Percentiles rank a stretch among this genome's conserved stretches.
Evolutionary conservation across 2,113 vertebrate genomes (phyloP).

Genomic region (Labrus mixtus): DNA sequence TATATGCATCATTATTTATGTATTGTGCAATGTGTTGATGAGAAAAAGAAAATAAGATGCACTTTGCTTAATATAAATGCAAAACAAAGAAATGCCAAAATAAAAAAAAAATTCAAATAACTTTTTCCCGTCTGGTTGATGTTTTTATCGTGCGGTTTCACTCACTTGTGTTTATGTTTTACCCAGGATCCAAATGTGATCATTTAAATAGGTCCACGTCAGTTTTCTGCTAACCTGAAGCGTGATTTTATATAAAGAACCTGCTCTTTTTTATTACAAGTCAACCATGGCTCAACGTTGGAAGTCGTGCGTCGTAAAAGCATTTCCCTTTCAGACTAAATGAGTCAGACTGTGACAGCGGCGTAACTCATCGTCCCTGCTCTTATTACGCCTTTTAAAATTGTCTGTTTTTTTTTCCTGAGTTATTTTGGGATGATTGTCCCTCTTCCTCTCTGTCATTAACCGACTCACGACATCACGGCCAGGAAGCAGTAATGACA

Average conservation of each 20-base stretch:
- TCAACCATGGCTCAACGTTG: constrained; percentile 38
- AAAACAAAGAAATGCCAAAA: constrained; percentile 99
- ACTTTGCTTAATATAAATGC: constrained; percentile 99
- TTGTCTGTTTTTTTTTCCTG: constrained; percentile 46
- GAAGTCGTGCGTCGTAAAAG: constrained; percentile 51
- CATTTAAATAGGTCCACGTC: constrained; percentile 6
- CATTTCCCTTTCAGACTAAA: constrained; percentile 52
- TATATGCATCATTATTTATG: constrained; percentile 99
- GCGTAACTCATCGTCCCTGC: constrained; percentile 39
- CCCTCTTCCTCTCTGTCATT: constrained; percentile 73
- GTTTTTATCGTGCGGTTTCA: constrained; percentile 51
- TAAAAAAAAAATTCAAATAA: constrained; percentile 84
- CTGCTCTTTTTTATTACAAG: constrained; percentile 13
- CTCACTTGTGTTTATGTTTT: too few relatives aligned
- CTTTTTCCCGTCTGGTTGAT: constrained; percentile 69
- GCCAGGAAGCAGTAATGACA: constrained; percentile 76
- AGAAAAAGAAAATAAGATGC: constrained; percentile 98
- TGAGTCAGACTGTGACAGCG: constrained; percentile 62
- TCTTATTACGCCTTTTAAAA: constrained; percentile 58
- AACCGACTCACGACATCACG: constrained; percentile 69
- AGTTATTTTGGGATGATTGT: constrained; percentile 71
- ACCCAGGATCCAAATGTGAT: constrained; percentile 13
- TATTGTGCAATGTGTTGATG: constrained; percentile 99
- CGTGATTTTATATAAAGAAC: too few relatives aligned
- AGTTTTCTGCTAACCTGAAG: neutral